Evolutionary conservation across 2,113 vertebrate species (phyloP).

Genomic region (Xenopus borealis): DNA sequence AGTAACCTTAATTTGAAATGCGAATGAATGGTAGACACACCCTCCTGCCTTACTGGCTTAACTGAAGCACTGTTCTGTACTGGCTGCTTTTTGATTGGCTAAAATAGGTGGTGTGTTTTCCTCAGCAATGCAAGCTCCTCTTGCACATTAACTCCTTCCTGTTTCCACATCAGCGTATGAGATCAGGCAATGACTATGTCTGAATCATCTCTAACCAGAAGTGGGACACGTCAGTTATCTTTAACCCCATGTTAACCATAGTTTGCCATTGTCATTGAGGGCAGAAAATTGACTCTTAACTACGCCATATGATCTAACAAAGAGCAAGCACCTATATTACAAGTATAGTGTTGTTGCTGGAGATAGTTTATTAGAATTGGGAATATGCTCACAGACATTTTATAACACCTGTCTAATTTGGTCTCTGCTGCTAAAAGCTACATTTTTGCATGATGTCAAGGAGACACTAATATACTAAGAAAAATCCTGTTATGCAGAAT

Average conservation of each 20-base stretch:
- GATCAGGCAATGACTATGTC: constrained; percentile 27
- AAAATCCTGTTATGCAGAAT: too few species aligned
- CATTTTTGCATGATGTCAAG: too few species aligned
- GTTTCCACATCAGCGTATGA: background rate
- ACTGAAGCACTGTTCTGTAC: background rate
- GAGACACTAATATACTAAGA: too few species aligned
- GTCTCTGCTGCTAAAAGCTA: too few species aligned
- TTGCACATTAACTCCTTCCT: constrained; percentile 12
- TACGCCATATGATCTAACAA: background rate
- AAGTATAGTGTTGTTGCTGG: too few species aligned
- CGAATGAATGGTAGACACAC: constrained; percentile 15
- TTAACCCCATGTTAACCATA: constrained; percentile 4
- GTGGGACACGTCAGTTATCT: background rate
- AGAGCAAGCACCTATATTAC: background rate
- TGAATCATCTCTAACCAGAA: background rate
- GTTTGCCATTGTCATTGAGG: background rate
- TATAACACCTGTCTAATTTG: too few species aligned
- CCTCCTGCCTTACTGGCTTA: constrained; percentile 7
- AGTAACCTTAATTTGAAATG: constrained; percentile 53
- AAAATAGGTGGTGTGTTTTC: constrained; percentile 61
- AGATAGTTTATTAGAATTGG: too few species aligned
- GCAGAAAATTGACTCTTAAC: too few species aligned
- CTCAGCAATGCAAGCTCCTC: constrained; percentile 16
- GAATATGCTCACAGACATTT: too few species aligned
- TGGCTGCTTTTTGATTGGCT: constrained; percentile 60